These are phyloP conservation scores for Strix aluco DNA, from an alignment of 2,113 vertebrate species.

Conservation along the genomic window DNA sequence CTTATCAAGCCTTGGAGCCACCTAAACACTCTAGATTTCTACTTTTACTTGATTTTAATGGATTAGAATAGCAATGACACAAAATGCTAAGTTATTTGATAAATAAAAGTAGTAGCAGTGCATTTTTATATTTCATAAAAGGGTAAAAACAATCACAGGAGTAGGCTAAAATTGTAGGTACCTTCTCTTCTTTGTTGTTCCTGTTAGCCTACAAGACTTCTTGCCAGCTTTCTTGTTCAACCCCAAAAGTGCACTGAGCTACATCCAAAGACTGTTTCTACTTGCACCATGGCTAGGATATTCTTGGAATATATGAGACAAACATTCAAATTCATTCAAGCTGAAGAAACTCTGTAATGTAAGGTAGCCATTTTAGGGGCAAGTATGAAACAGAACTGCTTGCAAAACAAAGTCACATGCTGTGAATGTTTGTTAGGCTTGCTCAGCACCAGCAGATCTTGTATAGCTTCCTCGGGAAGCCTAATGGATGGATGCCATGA, in stretches of 20 bases:
- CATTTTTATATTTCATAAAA: background rate
- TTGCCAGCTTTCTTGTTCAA: background rate
- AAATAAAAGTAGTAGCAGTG: background rate
- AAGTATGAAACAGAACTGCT: background rate
- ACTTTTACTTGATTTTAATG: background rate
- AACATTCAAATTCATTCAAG: background rate
- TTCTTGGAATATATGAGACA: background rate
- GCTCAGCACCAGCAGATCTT: background rate
- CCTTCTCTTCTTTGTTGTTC: background rate
- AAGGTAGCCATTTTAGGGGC: background rate
- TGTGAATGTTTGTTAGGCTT: background rate
- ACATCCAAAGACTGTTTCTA: background rate
- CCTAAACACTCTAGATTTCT: background rate
- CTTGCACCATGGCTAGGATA: background rate
- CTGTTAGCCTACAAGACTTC: background rate
- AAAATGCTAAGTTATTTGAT: background rate
- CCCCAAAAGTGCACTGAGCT: background rate
- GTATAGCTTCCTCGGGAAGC: background rate
- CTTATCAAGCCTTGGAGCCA: background rate
- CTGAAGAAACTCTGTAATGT: background rate
- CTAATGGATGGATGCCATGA: background rate
- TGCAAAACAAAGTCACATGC: background rate
- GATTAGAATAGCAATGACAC: background rate
- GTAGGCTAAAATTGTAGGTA: background rate
- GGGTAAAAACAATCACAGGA: background rate